A percentile compares a stretch with the other conserved stretches of the same genome.
These are phyloP conservation scores for Acanthurus leucopareius DNA, from an alignment of 2,797 vertebrate genomes.

Conservation along the genomic window DNA sequence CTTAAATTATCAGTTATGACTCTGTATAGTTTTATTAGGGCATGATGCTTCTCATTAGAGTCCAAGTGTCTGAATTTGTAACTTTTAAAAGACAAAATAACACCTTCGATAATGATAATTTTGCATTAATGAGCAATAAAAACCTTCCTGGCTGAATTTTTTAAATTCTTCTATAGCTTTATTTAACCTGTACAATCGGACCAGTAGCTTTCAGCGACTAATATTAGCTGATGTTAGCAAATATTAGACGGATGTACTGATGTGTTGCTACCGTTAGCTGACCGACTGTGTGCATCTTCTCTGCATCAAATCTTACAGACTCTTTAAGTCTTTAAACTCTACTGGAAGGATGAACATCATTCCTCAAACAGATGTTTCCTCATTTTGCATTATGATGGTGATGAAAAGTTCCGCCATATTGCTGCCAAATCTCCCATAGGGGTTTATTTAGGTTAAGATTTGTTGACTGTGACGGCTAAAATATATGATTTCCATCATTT, in stretches of 20 bases:
- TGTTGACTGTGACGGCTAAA: too few species aligned
- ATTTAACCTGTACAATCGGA: too few species aligned
- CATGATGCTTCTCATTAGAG: background rate
- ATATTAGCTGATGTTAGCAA: background rate
- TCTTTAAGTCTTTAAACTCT: too few species aligned
- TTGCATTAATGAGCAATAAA: background rate
- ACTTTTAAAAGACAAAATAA: background rate
- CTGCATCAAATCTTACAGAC: background rate
- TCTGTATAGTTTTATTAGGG: background rate
- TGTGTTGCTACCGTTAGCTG: background rate
- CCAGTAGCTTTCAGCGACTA: too few species aligned
- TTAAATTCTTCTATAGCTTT: background rate
- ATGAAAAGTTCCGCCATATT: too few species aligned
- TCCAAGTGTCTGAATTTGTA: background rate
- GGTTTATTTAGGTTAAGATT: too few species aligned
- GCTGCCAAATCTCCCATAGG: too few species aligned
- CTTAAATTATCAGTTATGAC: background rate
- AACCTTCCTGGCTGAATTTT: background rate
- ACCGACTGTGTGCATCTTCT: background rate
- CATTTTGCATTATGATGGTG: too few species aligned
- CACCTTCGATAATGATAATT: background rate
- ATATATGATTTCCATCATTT: too few species aligned
- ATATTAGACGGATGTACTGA: background rate
- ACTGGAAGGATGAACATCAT: too few species aligned
- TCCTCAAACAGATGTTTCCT: too few species aligned